A percentile compares a stretch with the other conserved stretches of the same genome.
Evolutionary conservation across 2,888 invertebrate genomes (phyloP).

Genomic region (Auanema freiburgensis): DNA sequence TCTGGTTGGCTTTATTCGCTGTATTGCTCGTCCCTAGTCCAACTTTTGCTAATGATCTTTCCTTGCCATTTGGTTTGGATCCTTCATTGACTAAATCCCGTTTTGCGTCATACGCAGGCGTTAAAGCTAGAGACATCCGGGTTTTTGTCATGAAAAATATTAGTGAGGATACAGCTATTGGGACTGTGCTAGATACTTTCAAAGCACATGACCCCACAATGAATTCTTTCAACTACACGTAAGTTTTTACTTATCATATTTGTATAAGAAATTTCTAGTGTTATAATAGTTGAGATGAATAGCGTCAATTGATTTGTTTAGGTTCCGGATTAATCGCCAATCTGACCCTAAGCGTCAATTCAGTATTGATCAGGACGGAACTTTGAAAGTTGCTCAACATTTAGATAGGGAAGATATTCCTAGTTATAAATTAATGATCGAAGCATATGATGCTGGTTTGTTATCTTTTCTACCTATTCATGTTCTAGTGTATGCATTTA

Average conservation of each 20-base stretch:
- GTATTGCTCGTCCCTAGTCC: background rate
- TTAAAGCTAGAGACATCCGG: conserved; percentile 46
- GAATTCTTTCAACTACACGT: conserved; percentile 59
- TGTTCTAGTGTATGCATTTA: conserved; percentile 17
- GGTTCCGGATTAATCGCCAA: conserved; percentile 77
- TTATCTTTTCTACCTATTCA: background rate
- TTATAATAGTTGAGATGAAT: background rate
- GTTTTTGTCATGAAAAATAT: conserved; percentile 62
- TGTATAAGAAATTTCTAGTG: background rate
- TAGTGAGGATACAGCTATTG: conserved; percentile 56
- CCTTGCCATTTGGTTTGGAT: conserved; percentile 51
- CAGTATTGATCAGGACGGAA: conserved; percentile 89
- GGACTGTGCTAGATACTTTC: conserved; percentile 58
- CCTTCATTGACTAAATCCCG: conserved; percentile 44
- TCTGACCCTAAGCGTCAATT: conserved; percentile 91
- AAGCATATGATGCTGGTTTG: conserved; percentile 85
- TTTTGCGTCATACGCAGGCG: conserved; percentile 47
- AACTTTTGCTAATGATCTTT: conserved; percentile 39
- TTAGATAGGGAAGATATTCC: conserved; percentile 92
- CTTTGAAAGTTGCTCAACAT: conserved; percentile 87
- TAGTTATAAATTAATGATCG: conserved; percentile 90
- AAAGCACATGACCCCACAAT: conserved; percentile 56
- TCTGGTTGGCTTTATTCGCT: conserved; percentile 4
- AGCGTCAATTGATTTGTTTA: conserved; percentile 31
- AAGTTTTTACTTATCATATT: conserved; percentile 37